Evolutionary conservation across 1,140 invertebrate genomes (phyloP).

Genomic region (Pachypeltis micranthus): DNA sequence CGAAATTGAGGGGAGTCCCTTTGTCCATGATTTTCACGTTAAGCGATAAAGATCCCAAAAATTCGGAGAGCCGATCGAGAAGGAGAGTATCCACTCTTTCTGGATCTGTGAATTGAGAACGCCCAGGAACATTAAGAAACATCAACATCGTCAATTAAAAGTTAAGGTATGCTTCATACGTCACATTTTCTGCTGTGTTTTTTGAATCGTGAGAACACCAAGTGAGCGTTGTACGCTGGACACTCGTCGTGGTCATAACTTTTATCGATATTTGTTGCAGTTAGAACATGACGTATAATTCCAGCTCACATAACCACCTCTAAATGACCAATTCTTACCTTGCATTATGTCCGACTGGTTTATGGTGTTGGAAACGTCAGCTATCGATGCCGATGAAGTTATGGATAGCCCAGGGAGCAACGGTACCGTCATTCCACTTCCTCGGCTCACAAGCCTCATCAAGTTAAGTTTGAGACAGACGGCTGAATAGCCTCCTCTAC

Average conservation of each 20-base stretch:
- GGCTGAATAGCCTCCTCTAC: constrained; percentile 53
- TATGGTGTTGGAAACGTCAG: neutral
- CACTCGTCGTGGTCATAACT: no score
- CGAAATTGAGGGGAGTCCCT: constrained; percentile 5
- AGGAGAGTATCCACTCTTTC: constrained; percentile 39
- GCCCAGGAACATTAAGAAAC: no score
- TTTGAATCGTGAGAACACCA: no score
- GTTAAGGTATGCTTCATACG: no score
- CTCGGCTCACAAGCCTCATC: constrained; percentile 57
- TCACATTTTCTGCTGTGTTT: neutral
- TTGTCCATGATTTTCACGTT: constrained; percentile 63
- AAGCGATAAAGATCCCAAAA: constrained; percentile 33
- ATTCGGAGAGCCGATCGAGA: constrained; percentile 5
- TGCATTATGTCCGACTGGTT: neutral
- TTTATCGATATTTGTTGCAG: no score
- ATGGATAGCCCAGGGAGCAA: constrained; percentile 41
- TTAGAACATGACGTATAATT: no score
- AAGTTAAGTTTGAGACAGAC: constrained; percentile 68
- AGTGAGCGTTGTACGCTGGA: no score
- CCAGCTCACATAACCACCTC: no score
- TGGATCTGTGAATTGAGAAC: no score
- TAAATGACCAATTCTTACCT: no score
- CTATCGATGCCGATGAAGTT: constrained; percentile 2
- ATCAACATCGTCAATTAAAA: no score
- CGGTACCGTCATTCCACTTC: constrained; percentile 44